Percentiles rank a stretch among this genome's conserved stretches.
These are phyloP conservation scores for Metalampra italica DNA, from an alignment of 2,888 invertebrate species.

Conservation along the genomic window DNA sequence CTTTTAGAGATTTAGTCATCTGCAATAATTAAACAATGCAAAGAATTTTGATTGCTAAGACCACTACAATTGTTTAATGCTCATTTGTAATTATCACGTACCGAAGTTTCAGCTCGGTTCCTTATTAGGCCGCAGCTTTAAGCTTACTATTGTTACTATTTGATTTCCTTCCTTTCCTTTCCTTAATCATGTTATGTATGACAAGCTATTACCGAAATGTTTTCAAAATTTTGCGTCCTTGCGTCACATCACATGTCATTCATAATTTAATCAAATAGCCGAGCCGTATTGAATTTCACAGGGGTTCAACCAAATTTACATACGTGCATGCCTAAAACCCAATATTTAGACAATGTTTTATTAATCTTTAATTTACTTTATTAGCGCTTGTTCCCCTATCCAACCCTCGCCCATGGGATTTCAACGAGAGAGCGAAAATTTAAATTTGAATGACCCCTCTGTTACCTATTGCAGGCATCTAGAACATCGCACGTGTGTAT, in stretches of 20 bases:
- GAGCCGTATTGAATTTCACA: constrained; percentile 47
- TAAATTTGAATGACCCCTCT: constrained; percentile 73
- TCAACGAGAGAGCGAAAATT: constrained; percentile 67
- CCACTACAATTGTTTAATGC: too few relatives aligned
- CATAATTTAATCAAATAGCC: constrained; percentile 43
- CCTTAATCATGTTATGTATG: too few relatives aligned
- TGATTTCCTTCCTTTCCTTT: too few relatives aligned
- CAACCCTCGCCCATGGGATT: constrained; percentile 63
- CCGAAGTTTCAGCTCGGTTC: too few relatives aligned
- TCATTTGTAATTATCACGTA: too few relatives aligned
- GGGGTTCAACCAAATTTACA: constrained; percentile 55
- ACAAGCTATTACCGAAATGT: too few relatives aligned
- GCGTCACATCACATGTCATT: constrained; percentile 31
- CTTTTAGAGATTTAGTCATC: too few relatives aligned
- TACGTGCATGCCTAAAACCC: constrained; percentile 55
- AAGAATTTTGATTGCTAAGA: too few relatives aligned
- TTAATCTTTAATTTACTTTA: constrained; percentile 79
- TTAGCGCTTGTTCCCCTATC: constrained; percentile 65
- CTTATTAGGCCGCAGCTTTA: too few relatives aligned
- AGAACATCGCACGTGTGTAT: constrained; percentile 11
- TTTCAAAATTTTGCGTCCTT: constrained; percentile 11
- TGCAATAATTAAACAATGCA: too few relatives aligned
- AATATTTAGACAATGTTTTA: constrained; percentile 74
- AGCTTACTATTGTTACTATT: too few relatives aligned
- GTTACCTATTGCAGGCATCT: constrained; percentile 16